Conservation (phyloP, 1,140 invertebrate genomes). For the Ceratoteleas bidentatus region DNA sequence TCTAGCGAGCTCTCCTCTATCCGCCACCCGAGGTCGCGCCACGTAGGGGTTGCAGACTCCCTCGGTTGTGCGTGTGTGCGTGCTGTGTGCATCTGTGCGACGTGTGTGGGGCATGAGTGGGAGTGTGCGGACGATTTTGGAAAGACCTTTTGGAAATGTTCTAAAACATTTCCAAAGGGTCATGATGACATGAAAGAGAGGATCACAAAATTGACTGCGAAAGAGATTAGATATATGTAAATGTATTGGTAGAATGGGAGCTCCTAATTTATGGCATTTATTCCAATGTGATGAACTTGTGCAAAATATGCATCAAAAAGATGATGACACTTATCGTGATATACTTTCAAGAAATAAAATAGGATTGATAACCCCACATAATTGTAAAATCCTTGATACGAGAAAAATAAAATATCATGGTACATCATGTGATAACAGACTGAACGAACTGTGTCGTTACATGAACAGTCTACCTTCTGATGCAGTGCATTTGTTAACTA, state of each 20-base stretch:
- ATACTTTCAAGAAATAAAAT: constrained; percentile 32
- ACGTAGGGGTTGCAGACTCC: no score
- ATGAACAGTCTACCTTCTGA: constrained; percentile 45
- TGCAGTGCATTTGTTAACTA: constrained; percentile 59
- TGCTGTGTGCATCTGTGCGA: no score
- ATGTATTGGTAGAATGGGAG: constrained; percentile 14
- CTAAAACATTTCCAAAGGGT: no score
- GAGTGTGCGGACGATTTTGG: no score
- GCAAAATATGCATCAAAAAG: constrained; percentile 24
- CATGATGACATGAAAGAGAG: no score
- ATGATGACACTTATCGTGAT: constrained; percentile 18
- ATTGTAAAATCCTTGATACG: constrained; percentile 46
- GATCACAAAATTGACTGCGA: constrained; percentile 30
- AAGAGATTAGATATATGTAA: constrained; percentile 50
- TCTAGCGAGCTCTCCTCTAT: no score
- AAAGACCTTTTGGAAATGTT: no score
- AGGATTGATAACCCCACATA: constrained; percentile 50
- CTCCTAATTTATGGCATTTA: constrained; percentile 9
- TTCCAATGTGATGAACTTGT: constrained; percentile 5
- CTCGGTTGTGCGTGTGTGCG: no score
- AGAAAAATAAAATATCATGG: constrained; percentile 41
- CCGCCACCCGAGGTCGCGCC: no score
- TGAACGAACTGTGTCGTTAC: constrained; percentile 60
- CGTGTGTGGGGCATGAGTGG: no score
- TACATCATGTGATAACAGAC: constrained; percentile 22